phyloP scores from a whole-genome alignment of 1,140 invertebrate species.

The Frieseomelitta varia region DNA sequence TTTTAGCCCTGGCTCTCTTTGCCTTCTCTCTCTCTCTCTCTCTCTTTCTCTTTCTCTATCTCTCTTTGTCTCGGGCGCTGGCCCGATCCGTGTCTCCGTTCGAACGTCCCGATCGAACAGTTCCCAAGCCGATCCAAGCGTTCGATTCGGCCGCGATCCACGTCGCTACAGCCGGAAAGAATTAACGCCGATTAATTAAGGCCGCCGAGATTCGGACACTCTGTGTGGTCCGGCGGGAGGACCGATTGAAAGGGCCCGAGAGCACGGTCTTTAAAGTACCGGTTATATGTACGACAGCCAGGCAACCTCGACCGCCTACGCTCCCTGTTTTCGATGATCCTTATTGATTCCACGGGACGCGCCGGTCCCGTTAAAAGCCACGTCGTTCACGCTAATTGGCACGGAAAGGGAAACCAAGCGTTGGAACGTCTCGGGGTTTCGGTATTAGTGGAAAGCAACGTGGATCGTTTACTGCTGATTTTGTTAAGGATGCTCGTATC shows the following conservation, averaged over 20 bases:
- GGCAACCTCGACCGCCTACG: slow-evolving; percentile 40
- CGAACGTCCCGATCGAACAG: slow-evolving; percentile 11
- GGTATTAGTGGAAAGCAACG: too few relatives aligned
- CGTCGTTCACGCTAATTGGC: slow-evolving; percentile 30
- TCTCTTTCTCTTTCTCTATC: not conserved
- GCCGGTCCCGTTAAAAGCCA: slow-evolving; percentile 17
- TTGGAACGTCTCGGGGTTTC: not conserved
- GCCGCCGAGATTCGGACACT: slow-evolving; percentile 43
- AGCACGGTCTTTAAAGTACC: slow-evolving; percentile 42
- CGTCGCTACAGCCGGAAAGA: slow-evolving; percentile 40
- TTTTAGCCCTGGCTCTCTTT: slow-evolving; percentile 11
- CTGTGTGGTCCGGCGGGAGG: slow-evolving; percentile 55
- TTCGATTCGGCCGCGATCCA: slow-evolving; percentile 43
- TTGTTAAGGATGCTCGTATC: not conserved
- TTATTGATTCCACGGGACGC: slow-evolving; percentile 8
- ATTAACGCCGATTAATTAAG: slow-evolving; percentile 66
- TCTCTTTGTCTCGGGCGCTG: slow-evolving; percentile 4
- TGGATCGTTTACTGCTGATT: not conserved
- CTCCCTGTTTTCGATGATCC: slow-evolving; percentile 29
- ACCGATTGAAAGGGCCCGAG: slow-evolving; percentile 20
- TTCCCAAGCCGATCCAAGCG: slow-evolving; percentile 12
- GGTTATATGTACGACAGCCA: slow-evolving; percentile 42
- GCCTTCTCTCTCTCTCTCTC: too few relatives aligned
- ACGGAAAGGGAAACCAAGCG: not conserved
- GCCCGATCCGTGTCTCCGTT: not conserved